Base-by-base conservation (phyloP, 2,797 vertebrate species). In the Phaenicophaeus curvirostris region DNA sequence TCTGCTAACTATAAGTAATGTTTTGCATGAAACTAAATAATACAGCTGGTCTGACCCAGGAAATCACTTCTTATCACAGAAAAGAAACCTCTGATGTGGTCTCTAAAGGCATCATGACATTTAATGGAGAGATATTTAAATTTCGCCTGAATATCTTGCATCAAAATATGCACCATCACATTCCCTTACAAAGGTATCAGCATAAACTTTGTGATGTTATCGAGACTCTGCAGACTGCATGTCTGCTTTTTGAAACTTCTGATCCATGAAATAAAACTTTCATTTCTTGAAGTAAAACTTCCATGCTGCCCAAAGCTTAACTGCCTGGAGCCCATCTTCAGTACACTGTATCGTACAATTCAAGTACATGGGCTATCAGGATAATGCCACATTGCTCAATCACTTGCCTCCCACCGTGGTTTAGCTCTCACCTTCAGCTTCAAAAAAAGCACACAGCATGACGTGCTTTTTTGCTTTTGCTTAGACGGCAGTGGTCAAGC, bases 401-500 rank as follows among this genome's bases (percentile, higher is more conserved):
- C 1, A 0, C 57, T 24, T 17, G n/a, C 68, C 54, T 93, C 78
- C 46, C 39, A 27, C 89, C 0, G 7, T 10, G 37, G 78, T 27
- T 85, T 74, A 71, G 33, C 63, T 92, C 75, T 80, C 68, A 68
- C 46, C 2, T 0, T 25, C 57, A 3, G 61, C 65, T 77, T 95
- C 81, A 89, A 48, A 95, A 95, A 92, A 58, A 50, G 30, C 65
- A 48, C 68, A 24, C 50, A 72, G 65, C 78, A 71, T 0, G 24
- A 77, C 50, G 11, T 48, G 57, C 3, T 53, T 92, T 76, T 95
- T 55, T 76, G 33, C 59, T 19, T 90, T 71, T 44, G 6, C 76
- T 65, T 18, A 69, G 82, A 35, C 46, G 88, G 37, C 71, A 51
- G 24, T 94, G 83, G 96, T 87, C 87, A 94, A 86, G 15, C 74